Conservation (phyloP, 92 coral and sea anemone genomes). For the Desmophyllum pertusum region DNA sequence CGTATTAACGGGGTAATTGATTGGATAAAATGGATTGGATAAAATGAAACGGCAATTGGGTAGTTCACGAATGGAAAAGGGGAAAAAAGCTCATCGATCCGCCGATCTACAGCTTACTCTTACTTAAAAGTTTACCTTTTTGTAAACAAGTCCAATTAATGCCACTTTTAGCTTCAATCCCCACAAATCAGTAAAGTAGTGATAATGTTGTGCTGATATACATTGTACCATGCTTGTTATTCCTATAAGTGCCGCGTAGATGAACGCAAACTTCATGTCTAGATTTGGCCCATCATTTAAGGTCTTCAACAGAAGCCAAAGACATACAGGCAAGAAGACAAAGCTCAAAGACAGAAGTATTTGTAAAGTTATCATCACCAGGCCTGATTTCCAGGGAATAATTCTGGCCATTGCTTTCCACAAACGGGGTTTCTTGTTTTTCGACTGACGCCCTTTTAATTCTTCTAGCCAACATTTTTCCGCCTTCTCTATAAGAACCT, state of each 20-base stretch:
- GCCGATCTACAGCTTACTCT: no score
- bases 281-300: not conserved
- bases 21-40: no score
- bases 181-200: constrained; percentile 26
- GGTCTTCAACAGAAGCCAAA: constrained; percentile 23
- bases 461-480: not conserved
- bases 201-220: constrained; percentile 9
- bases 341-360: constrained; percentile 13
- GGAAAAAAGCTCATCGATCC: no score
- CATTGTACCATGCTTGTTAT: not conserved
- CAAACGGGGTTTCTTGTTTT: constrained; percentile 6
- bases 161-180: constrained; percentile 24
- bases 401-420: constrained; percentile 5
- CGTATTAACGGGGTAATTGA: no score
- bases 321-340: constrained; percentile 21
- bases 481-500: not conserved
- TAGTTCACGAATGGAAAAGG: no score
- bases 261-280: constrained; percentile 2
- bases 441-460: not conserved
- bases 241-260: constrained; percentile 8
- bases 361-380: not conserved
- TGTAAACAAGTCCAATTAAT: constrained; percentile 31
- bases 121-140: not conserved
- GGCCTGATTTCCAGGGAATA: constrained; percentile 7
- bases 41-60: no score